Base-by-base conservation (phyloP, 1,140 invertebrate genomes). In the Eriocheir sinensis region DNA sequence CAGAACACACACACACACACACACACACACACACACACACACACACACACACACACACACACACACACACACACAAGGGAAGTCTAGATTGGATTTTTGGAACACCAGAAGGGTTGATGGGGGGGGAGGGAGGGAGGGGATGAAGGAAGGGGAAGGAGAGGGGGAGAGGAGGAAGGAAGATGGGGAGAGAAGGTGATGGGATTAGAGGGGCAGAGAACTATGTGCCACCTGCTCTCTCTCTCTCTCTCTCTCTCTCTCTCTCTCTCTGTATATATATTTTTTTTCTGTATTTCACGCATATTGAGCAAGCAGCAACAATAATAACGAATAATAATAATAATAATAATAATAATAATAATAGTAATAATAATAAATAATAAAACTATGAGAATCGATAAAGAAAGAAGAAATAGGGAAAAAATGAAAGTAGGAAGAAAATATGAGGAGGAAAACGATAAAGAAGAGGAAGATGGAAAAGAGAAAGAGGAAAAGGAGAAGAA, bases 231-330 rank as follows among this genome's bases (percentile, higher is more conserved):
- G 86, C 86, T 89, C 44, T 44, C 86, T 48, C 44, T 89, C 40
- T 44, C 40, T 41, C 86, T 89, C 40, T 89, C 40, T 89, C 86
- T 48, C 44, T 89, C 86, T 89, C 86, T 48, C 86, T 48, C 36
- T 89, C 86, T 48, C 86, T 72, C 60, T 72, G 21, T 72, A 21
- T 72, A 21, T 72, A 21, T 72, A 21, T 72, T 72, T 15, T 48
- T 15, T 48, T 15, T 48, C 44, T 48, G 4, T 48, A 4, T 48
- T 15, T 48, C 44, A 48, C 15, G 15, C 15, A 48, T 48, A 8
- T 15, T 8, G 4, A 48, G 44, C 44, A 48, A 72, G 60, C 12
- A 72, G n/a, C 60, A 27, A 72, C 17, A n/a, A n/a, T n/a, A 72
- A 72, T n/a, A 72, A 1, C 60, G 1, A 12, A n/a, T 4, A 72